Evolutionary conservation across 2,888 invertebrate species (phyloP).

Genomic region (Noctua fimbriata): DNA sequence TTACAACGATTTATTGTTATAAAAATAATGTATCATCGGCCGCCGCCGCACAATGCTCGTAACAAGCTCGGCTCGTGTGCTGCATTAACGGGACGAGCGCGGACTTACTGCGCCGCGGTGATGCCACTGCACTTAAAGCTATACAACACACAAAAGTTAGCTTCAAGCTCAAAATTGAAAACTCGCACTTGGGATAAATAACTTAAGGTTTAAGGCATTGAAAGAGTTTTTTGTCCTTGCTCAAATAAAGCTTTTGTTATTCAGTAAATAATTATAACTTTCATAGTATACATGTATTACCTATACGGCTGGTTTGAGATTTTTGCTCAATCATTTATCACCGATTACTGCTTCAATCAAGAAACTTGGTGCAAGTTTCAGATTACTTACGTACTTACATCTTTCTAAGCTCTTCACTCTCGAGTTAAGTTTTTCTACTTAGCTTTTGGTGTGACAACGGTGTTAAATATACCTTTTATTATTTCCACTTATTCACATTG

Average conservation of each 20-base stretch:
- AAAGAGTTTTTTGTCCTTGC: too few relatives aligned
- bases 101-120: slow-evolving; percentile 66
- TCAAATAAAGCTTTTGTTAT: slow-evolving; percentile 1
- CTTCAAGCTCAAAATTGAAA: background rate
- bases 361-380: background rate
- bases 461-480: slow-evolving; percentile 73
- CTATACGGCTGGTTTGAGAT: background rate
- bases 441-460: slow-evolving; percentile 66
- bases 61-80: slow-evolving; percentile 85
- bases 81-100: slow-evolving; percentile 80
- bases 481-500: slow-evolving; percentile 81
- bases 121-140: slow-evolving; percentile 60
- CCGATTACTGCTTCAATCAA: background rate
- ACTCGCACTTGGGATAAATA: background rate
- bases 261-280: background rate
- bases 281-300: background rate
- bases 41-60: slow-evolving; percentile 83
- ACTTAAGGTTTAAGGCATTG: background rate
- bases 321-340: background rate
- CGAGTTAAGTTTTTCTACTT: slow-evolving; percentile 4
- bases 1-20: slow-evolving; percentile 90
- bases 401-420: background rate
- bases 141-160: slow-evolving; percentile 27
- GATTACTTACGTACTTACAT: background rate
- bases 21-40: slow-evolving; percentile 90